Percentiles rank a stretch among this genome's conserved stretches.
Evolutionary conservation across 1,140 invertebrate genomes (phyloP).

Genomic region (Agraylea sexmaculata): DNA sequence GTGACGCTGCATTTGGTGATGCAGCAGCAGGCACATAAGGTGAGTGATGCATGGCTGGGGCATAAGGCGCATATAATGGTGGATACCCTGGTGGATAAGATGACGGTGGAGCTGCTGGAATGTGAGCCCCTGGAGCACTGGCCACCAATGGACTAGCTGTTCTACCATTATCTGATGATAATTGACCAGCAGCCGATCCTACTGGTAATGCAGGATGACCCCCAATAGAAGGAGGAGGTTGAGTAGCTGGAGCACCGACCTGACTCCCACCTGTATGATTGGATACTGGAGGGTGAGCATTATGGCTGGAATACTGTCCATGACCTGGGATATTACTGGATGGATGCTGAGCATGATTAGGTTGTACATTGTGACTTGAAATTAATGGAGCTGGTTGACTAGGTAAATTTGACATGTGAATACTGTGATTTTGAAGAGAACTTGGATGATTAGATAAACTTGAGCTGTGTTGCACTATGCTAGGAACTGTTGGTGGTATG

Average conservation of each 20-base stretch:
- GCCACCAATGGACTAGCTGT: constrained; percentile 35
- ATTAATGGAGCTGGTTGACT: neutral
- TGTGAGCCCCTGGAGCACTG: constrained; percentile 20
- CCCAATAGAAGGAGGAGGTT: constrained; percentile 20
- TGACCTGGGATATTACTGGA: constrained; percentile 7
- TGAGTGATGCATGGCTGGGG: constrained; percentile 50
- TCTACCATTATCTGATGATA: constrained; percentile 22
- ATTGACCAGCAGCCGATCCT: constrained; percentile 2
- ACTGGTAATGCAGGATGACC: constrained; percentile 7
- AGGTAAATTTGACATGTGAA: constrained; percentile 4
- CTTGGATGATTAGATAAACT: constrained; percentile 8
- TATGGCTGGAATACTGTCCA: constrained; percentile 13
- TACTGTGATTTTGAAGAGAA: constrained; percentile 5
- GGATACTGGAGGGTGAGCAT: constrained; percentile 7
- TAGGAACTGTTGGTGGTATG: too few species aligned
- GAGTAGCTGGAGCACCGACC: too few species aligned
- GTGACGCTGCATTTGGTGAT: constrained; percentile 49
- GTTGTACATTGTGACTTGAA: constrained; percentile 5
- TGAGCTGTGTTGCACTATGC: constrained; percentile 12
- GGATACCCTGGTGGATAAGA: constrained; percentile 49
- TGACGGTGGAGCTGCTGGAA: constrained; percentile 31
- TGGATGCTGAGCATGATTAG: constrained; percentile 13
- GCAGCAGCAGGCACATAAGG: constrained; percentile 47
- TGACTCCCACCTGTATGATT: constrained; percentile 11
- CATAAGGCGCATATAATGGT: constrained; percentile 61